Evolutionary conservation across 2,888 invertebrate genomes (phyloP), one percentile per base, ranked within the genome.

Genomic region (Acanthosoma haemorrhoidale): DNA sequence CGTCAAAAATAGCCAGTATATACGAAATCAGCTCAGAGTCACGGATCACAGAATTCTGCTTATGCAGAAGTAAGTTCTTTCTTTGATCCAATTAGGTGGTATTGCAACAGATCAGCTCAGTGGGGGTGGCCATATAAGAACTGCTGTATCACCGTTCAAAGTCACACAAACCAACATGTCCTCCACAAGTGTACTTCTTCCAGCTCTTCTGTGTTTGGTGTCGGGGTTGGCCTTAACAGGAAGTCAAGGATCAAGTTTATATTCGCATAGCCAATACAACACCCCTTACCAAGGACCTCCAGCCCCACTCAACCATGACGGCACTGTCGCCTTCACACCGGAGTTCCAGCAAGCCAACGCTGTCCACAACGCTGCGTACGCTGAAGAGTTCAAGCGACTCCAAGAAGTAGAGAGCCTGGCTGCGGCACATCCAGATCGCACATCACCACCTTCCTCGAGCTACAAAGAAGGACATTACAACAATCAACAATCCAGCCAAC

Each of bases 381-480:
- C 43, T 15, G 66, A 66, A 15, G 66, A 60, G 16, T 60, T 29
- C 25, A 21, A 51, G 51, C 21, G 51, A 18, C 51, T 51, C 29
- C 25, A 51, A 51, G 80, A 71, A 72, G 75, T 61, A 70, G 75
- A 61, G 21, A 64, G 60, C 34, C 60, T 72, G 32, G 72, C 71
- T 9, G 25, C 25, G n/a, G 51, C 51, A n/a, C 51, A 51, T 2
- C 51, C 51, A 25, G 51, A 51, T 51, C 51, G 51, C 25, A 51
- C 51, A 6, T 51, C 51, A 5, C 51, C 51, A 5, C 51, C 16
- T 2, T 51, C 51, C 51, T 25, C 21, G 51, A 25, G n/a, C 29
- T 51, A 51, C 29, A n/a, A n/a, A n/a, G n/a, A n/a, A n/a, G n/a
- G n/a, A n/a, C n/a, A n/a, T n/a, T n/a, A n/a, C n/a, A n/a, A n/a